Percentiles rank a stretch among this genome's conserved stretches.
Evolutionary conservation across 64 coral and sea anemone species (phyloP).

Genomic region (Montipora efflorescens): DNA sequence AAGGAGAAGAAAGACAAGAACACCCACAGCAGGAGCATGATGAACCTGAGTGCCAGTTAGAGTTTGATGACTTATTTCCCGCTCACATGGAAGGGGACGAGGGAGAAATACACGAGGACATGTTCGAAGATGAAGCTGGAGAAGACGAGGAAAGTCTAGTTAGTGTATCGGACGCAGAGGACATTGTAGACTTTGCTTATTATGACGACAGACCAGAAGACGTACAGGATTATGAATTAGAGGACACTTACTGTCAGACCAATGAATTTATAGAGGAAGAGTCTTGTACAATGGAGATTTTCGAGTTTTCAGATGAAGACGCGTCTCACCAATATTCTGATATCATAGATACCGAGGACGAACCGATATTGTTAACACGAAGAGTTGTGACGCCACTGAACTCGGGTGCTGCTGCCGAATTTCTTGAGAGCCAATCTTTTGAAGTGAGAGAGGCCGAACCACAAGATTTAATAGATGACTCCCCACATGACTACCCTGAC

Average conservation of each 20-base stretch:
- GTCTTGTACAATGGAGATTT: conserved; percentile 6
- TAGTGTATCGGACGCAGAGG: conserved; percentile 72
- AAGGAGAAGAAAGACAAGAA: not conserved
- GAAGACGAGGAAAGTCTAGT: conserved; percentile 69
- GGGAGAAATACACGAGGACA: conserved; percentile 32
- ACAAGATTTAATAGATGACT: not conserved
- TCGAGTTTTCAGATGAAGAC: conserved; percentile 17
- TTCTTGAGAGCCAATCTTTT: not conserved
- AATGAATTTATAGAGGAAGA: conserved; percentile 20
- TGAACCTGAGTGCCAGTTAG: conserved; percentile 71
- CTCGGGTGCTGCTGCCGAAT: not conserved
- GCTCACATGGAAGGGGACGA: conserved; percentile 81
- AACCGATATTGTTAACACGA: not conserved
- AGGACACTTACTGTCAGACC: not conserved
- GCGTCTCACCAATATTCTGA: conserved; percentile 35
- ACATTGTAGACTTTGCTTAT: conserved; percentile 24
- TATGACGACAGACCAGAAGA: not conserved
- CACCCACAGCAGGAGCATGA: not conserved
- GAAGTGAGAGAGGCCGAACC: not conserved
- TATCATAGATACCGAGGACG: not conserved
- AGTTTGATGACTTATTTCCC: conserved; percentile 92
- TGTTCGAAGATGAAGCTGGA: conserved; percentile 47
- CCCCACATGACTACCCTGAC: not conserved
- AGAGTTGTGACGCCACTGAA: not conserved
- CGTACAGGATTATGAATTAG: conserved; percentile 8